These are phyloP conservation scores for Andrena chrysosceles DNA, from an alignment of 2,888 invertebrate genomes.

Conservation along the genomic window DNA sequence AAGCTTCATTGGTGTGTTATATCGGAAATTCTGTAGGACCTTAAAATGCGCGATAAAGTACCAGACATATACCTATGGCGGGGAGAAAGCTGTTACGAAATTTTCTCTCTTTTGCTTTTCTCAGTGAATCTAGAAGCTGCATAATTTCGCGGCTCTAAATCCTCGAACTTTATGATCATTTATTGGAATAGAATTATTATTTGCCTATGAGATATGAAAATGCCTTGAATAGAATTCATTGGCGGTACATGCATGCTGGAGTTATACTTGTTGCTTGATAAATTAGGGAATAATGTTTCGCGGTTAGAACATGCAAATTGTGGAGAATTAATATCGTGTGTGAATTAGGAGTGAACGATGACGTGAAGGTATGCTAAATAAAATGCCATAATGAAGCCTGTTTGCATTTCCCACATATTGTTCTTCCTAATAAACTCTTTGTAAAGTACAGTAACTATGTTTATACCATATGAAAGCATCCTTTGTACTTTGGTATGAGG, in stretches of 20 bases:
- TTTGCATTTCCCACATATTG: too few relatives aligned
- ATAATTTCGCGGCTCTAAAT: too few relatives aligned
- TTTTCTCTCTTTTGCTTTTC: neutral
- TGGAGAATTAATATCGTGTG: neutral
- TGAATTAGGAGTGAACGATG: neutral
- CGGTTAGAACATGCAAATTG: neutral
- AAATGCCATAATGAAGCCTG: too few relatives aligned
- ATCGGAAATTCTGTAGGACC: slow-evolving; percentile 41
- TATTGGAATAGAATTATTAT: too few relatives aligned
- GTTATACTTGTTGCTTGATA: neutral
- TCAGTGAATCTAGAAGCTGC: too few relatives aligned
- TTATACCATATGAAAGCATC: neutral
- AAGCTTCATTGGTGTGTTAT: slow-evolving; percentile 31
- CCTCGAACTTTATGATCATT: too few relatives aligned
- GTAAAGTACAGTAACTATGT: slow-evolving; percentile 15
- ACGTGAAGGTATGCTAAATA: too few relatives aligned
- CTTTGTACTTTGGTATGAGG: neutral
- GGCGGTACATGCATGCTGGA: too few relatives aligned
- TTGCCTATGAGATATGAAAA: too few relatives aligned
- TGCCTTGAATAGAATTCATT: too few relatives aligned
- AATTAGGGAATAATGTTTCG: neutral
- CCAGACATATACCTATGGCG: slow-evolving; percentile 22
- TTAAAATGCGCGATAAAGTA: slow-evolving; percentile 47
- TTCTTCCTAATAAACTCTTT: slow-evolving; percentile 6
- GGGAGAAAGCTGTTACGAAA: slow-evolving; percentile 31